Evolutionary conservation across 2,888 invertebrate species (phyloP).

Genomic region (Anagyrus pseudococci): DNA sequence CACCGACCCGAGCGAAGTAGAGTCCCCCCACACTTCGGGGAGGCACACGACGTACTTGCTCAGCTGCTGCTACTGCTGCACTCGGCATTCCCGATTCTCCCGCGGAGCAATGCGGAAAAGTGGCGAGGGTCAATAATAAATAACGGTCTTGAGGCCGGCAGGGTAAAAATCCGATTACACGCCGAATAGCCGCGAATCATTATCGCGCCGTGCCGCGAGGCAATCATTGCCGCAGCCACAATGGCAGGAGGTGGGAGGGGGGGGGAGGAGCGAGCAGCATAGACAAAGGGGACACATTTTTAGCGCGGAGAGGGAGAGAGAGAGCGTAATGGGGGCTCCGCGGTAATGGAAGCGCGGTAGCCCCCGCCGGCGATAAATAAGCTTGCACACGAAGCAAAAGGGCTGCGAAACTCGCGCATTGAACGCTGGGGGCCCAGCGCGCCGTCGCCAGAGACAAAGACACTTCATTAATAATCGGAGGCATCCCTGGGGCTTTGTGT

Average conservation of each 20-base stretch:
- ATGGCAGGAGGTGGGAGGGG: no score
- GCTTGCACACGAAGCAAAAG: background rate
- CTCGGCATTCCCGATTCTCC: no score
- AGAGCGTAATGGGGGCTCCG: background rate
- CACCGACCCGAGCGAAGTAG: no score
- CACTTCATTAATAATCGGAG: conserved; percentile 57
- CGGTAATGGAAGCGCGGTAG: no score
- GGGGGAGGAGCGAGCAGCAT: background rate
- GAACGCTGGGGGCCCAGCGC: background rate
- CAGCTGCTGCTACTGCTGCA: no score
- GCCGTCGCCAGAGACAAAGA: conserved; percentile 47
- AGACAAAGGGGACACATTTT: background rate
- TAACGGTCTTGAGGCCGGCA: no score
- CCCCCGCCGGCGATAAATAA: background rate
- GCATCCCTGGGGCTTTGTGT: conserved; percentile 35
- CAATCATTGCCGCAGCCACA: background rate
- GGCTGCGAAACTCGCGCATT: background rate
- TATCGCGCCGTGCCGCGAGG: background rate
- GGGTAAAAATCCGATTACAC: no score
- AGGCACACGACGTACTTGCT: no score
- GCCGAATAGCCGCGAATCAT: background rate
- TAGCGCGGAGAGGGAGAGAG: background rate
- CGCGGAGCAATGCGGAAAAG: no score
- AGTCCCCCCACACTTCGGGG: no score
- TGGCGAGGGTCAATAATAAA: no score